phyloP scores from a whole-genome alignment of 2,888 invertebrate species.

The Microplitis manilae region DNA sequence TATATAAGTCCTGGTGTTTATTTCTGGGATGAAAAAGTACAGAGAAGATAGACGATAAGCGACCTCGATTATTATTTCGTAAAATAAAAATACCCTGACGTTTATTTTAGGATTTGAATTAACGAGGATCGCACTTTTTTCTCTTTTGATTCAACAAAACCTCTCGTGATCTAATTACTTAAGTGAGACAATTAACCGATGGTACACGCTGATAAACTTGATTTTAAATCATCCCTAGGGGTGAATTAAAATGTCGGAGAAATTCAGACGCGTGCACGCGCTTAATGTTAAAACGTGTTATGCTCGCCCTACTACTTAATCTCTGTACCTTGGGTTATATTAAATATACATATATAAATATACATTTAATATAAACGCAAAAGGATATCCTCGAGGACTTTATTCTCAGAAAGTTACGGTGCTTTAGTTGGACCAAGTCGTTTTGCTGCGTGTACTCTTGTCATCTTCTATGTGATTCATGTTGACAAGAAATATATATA shows the following conservation, averaged over 20 bases:
- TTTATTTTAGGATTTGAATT: too few species aligned
- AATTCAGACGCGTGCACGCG: conserved; percentile 30
- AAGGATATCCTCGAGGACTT: conserved; percentile 28
- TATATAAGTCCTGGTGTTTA: too few species aligned
- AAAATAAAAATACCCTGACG: too few species aligned
- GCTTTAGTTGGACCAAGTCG: not conserved
- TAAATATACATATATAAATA: not conserved
- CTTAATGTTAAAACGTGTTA: conserved; percentile 16
- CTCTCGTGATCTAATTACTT: conserved; percentile 51
- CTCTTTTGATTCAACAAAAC: too few species aligned
- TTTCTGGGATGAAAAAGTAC: too few species aligned
- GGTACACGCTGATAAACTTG: conserved; percentile 58
- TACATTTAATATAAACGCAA: conserved; percentile 5
- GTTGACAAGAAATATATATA: conserved; percentile 19
- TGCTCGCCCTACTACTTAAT: conserved; percentile 11
- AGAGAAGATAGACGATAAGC: too few species aligned
- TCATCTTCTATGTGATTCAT: conserved; percentile 11
- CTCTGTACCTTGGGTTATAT: conserved; percentile 21
- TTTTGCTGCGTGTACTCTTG: conserved; percentile 9
- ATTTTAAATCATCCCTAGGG: conserved; percentile 27
- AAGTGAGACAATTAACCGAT: conserved; percentile 64
- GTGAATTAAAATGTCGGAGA: conserved; percentile 61
- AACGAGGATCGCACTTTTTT: too few species aligned
- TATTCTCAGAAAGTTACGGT: conserved; percentile 19
- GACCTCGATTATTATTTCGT: too few species aligned